phyloP scores from a whole-genome alignment of 1,140 invertebrate species.

The Polypedilum vanderplanki region DNA sequence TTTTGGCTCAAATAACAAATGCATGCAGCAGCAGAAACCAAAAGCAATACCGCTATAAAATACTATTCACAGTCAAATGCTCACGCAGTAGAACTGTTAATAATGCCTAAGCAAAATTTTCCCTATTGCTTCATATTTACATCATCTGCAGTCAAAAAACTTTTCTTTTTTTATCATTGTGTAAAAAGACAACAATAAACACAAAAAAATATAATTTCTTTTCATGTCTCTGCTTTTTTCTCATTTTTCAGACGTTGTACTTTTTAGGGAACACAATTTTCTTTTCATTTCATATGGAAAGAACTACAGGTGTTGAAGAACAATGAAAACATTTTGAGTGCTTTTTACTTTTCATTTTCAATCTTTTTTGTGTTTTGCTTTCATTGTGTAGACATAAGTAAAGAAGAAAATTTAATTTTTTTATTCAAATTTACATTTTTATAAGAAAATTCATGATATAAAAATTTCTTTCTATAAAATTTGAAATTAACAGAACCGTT shows the following conservation, averaged over 20 bases:
- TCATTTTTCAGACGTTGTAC: not conserved
- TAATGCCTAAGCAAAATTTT: not conserved
- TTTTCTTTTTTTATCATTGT: not conserved
- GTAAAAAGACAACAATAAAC: not conserved
- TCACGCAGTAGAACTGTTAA: not conserved
- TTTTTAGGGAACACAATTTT: not conserved
- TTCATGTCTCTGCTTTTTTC: not conserved
- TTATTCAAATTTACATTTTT: no score
- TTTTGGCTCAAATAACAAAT: not conserved
- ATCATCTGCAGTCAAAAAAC: not conserved
- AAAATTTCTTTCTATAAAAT: no score
- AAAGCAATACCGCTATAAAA: constrained; percentile 15
- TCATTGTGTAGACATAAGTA: not conserved
- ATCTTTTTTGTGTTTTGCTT: not conserved
- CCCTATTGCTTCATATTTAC: not conserved
- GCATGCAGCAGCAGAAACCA: not conserved
- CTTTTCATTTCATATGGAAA: not conserved
- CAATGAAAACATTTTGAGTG: not conserved
- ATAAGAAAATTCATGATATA: no score
- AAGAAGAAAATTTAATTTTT: not conserved
- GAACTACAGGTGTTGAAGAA: constrained; percentile 4
- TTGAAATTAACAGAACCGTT: no score
- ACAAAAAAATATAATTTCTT: not conserved
- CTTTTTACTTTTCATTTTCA: not conserved
- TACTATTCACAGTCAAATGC: not conserved